A percentile compares a stretch with the other conserved stretches of the same genome.
Conservation (phyloP, 2,113 vertebrate genomes). For the Istiophorus platypterus region DNA sequence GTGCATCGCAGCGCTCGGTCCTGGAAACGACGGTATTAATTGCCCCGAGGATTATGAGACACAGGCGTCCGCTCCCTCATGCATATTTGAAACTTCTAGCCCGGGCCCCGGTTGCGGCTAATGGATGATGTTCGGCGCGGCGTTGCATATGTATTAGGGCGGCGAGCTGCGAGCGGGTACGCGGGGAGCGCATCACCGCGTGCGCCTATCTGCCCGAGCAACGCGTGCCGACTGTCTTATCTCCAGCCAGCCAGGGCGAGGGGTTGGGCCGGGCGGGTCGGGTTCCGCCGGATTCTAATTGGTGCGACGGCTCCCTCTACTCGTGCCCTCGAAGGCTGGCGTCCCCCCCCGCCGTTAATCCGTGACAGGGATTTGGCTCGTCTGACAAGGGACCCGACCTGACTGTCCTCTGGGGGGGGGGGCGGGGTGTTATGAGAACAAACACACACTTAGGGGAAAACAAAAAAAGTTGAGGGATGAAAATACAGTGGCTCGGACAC, state of each 20-base stretch:
- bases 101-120: constrained; percentile 51
- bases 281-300: constrained; percentile 57
- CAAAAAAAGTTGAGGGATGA: not conserved
- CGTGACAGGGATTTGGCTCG: constrained; percentile 39
- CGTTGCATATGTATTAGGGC: constrained; percentile 70
- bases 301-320: constrained; percentile 39
- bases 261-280: constrained; percentile 30
- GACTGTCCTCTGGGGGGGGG: constrained; percentile 24
- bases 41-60: constrained; percentile 66
- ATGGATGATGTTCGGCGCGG: constrained; percentile 54
- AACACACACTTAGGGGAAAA: constrained; percentile 1
- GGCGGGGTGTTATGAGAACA: not conserved
- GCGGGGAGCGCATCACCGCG: constrained; percentile 2
- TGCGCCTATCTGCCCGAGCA: constrained; percentile 28
- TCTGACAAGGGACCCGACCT: constrained; percentile 44
- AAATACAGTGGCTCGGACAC: constrained; percentile 10
- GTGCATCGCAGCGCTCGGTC: constrained; percentile 57
- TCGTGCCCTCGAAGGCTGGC: constrained; percentile 39
- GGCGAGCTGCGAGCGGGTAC: constrained; percentile 49
- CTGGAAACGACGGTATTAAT: constrained; percentile 69
- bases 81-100: constrained; percentile 73
- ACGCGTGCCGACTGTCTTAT: constrained; percentile 47
- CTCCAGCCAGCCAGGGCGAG: constrained; percentile 34
- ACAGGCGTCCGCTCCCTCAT: constrained; percentile 67
- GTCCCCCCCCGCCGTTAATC: constrained; percentile 57